phyloP scores from a whole-genome alignment of 2,888 invertebrate species.

The Sphinx pinastri region DNA sequence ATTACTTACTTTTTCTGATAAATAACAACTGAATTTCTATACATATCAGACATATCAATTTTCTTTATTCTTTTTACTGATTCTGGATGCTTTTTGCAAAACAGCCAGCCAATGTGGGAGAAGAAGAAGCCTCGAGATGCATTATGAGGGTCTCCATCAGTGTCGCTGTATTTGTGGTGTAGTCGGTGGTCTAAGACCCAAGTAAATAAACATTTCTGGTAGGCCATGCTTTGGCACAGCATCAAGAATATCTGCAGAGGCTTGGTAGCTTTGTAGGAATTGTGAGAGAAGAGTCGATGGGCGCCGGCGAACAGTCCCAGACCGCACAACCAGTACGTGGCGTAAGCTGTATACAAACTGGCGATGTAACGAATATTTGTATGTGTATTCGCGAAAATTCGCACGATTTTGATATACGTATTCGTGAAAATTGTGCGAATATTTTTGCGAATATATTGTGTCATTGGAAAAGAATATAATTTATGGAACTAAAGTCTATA shows the following conservation, averaged over 20 bases:
- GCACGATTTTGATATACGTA: too few species aligned
- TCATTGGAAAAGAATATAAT: too few species aligned
- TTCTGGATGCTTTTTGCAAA: conserved; percentile 89
- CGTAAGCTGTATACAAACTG: conserved; percentile 34
- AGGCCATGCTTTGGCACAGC: conserved; percentile 46
- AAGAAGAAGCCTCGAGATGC: conserved; percentile 91
- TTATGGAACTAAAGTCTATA: too few species aligned
- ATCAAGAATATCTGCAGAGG: conserved; percentile 50
- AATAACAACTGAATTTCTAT: conserved; percentile 85
- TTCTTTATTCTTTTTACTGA: conserved; percentile 87
- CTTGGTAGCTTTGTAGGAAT: conserved; percentile 47
- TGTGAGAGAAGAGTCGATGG: conserved; percentile 51
- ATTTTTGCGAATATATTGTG: too few species aligned
- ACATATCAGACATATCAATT: conserved; percentile 88
- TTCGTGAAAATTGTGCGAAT: too few species aligned
- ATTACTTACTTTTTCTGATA: conserved; percentile 86
- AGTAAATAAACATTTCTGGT: conserved; percentile 43
- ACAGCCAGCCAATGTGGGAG: conserved; percentile 91
- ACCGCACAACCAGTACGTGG: conserved; percentile 27
- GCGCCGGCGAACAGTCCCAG: conserved; percentile 49
- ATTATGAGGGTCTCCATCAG: conserved; percentile 90
- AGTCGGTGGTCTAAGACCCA: conserved; percentile 51
- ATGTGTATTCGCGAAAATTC: too few species aligned
- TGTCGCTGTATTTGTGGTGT: conserved; percentile 85
- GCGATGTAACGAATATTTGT: too few species aligned